Evolutionary conservation across 2,888 invertebrate species (phyloP).

Genomic region (Agrotis segetum): DNA sequence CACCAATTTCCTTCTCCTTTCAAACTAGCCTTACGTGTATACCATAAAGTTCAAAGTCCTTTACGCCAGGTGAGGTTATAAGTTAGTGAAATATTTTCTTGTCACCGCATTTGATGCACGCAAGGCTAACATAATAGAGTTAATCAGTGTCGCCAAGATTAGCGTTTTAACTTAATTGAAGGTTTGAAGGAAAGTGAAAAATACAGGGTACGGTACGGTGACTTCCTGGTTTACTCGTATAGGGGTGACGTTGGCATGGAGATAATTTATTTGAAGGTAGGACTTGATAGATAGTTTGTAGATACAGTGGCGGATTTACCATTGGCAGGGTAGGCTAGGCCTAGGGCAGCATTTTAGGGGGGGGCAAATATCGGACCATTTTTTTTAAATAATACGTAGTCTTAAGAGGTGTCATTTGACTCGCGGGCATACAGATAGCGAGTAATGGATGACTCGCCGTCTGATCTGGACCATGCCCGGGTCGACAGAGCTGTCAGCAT

Average conservation of each 20-base stretch:
- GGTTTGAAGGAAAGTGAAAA: conserved; percentile 43
- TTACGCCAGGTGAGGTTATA: not conserved
- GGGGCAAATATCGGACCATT: no score
- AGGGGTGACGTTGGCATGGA: not conserved
- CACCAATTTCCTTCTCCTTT: conserved; percentile 14
- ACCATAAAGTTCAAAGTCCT: conserved; percentile 8
- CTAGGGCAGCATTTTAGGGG: no score
- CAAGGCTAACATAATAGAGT: conserved; percentile 59
- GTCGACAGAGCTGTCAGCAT: no score
- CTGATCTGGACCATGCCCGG: no score
- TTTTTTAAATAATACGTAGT: no score
- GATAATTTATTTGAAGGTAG: not conserved
- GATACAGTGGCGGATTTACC: no score
- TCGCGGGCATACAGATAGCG: no score
- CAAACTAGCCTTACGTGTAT: not conserved
- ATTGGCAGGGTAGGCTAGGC: no score
- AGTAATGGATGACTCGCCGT: no score
- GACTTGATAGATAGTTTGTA: no score
- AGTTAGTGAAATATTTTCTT: conserved; percentile 49
- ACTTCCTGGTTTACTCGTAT: conserved; percentile 37
- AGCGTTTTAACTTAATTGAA: conserved; percentile 59
- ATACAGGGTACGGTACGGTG: conserved; percentile 35
- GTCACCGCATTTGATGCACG: conserved; percentile 64
- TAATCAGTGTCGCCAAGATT: conserved; percentile 62
- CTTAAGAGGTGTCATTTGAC: no score